These are phyloP conservation scores for Eupelmus urozonus DNA, from an alignment of 2,888 invertebrate genomes.

Conservation along the genomic window DNA sequence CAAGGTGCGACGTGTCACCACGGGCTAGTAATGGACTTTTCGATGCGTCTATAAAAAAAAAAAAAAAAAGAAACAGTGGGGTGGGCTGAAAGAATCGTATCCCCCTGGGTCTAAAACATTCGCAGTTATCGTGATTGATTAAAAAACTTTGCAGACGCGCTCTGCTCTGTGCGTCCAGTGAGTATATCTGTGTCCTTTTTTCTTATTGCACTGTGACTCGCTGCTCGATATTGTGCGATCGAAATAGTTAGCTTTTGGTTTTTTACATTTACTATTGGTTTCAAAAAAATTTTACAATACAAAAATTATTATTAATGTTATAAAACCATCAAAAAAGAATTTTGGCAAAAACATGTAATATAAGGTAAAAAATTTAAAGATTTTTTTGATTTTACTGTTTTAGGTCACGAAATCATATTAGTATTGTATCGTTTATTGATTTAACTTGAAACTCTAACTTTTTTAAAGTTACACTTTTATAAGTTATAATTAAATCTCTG, in stretches of 20 bases:
- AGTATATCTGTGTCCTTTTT: not conserved
- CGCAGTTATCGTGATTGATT: slow-evolving; percentile 42
- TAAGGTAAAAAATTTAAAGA: too few species aligned
- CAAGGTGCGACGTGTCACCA: not conserved
- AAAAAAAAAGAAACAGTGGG: not conserved
- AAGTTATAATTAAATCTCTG: too few species aligned
- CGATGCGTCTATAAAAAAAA: not conserved
- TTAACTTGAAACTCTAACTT: too few species aligned
- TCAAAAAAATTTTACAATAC: too few species aligned
- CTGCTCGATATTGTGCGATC: not conserved
- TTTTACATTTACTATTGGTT: too few species aligned
- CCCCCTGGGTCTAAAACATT: not conserved
- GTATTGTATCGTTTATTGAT: too few species aligned
- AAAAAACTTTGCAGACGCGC: slow-evolving; percentile 42
- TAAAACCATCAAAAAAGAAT: too few species aligned
- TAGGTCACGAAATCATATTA: too few species aligned
- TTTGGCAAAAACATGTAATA: too few species aligned
- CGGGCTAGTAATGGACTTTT: slow-evolving; percentile 24
- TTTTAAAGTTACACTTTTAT: too few species aligned
- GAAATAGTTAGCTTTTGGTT: not conserved
- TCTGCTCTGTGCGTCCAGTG: not conserved
- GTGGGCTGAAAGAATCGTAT: not conserved
- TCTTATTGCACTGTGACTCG: not conserved
- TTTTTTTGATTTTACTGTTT: too few species aligned
- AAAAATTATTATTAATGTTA: too few species aligned